Evolutionary conservation across 2,888 invertebrate genomes (phyloP), one percentile per base, ranked within the genome.

Genomic region (Drosophila pseudotakahashii): DNA sequence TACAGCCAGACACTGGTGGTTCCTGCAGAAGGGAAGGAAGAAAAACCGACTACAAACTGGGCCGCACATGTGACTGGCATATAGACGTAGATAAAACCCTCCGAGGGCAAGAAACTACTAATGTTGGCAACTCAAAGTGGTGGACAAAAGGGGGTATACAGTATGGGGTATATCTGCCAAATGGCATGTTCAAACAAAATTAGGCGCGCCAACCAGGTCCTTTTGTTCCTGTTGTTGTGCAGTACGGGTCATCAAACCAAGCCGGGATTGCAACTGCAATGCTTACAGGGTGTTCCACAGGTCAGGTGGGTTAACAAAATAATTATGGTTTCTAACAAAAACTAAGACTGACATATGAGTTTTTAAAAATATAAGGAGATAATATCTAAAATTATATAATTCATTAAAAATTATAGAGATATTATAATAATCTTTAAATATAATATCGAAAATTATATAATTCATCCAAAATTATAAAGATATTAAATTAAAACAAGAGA

Each of bases 201-300:
- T 77, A 87, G 69, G 77, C 73, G 63, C 71, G 55, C 78, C 72
- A 80, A 64, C 78, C 83, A 73, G 81, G 61, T 70, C 53, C 70
- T 74, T 66, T 14, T 41, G 47, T 34, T 41, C 16, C 26, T 44
- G 51, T 14, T 52, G 72, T 70, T 52, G 60, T 23, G 7, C 19
- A 16, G 73, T 71, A 85, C 77, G 81, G 81, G 85, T 87, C 81
- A 82, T 87, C 88, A 82, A 86, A 87, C 81, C 66, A 80, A 67
- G 74, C n/a, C n/a, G 32, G 39, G 44, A 64, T 26, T 53, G 37
- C 34, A 55, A 45, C 73, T 73, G 59, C 71, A 71, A 11, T 70
- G 61, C 39, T 9, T 13, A 51, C 36, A 39, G 62, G 62, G 62
- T 62, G 45, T 11, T 32, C 11, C 9, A 26, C 26, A 26, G n/a